These are phyloP conservation scores for Iselma pallidipennis DNA, from an alignment of 2,888 invertebrate genomes.

Conservation along the genomic window DNA sequence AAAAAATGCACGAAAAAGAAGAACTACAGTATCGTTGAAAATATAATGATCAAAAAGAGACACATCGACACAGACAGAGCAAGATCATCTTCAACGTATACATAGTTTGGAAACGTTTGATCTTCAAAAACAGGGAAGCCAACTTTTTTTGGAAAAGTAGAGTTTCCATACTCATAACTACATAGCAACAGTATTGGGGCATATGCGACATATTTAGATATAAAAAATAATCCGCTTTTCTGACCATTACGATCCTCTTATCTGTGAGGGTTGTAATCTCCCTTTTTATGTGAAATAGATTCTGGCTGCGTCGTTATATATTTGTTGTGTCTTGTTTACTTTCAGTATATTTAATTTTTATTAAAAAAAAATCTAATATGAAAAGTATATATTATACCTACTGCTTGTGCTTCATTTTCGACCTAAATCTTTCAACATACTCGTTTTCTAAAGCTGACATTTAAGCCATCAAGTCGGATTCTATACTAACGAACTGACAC, in stretches of 20 bases:
- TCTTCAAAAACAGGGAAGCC: not conserved
- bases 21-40: no score
- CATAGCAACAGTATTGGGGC: slow-evolving; percentile 42
- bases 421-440: not conserved
- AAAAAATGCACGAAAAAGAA: no score
- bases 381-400: no score
- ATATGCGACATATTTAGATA: slow-evolving; percentile 51
- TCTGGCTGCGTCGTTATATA: no score
- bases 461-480: not conserved
- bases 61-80: no score
- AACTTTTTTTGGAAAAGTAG: no score
- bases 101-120: not conserved
- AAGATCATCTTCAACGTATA: not conserved
- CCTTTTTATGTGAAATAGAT: slow-evolving; percentile 8
- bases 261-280: slow-evolving; percentile 25
- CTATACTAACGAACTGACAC: not conserved
- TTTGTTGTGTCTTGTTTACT: not conserved
- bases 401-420: not conserved
- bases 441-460: not conserved
- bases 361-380: not conserved
- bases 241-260: slow-evolving; percentile 51
- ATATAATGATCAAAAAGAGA: no score
- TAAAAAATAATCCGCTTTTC: slow-evolving; percentile 52
- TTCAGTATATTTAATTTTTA: not conserved
- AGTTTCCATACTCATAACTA: slow-evolving; percentile 35